Conservation (phyloP, 2,113 vertebrate genomes). For the Xiphorhynchus elegans region DNA sequence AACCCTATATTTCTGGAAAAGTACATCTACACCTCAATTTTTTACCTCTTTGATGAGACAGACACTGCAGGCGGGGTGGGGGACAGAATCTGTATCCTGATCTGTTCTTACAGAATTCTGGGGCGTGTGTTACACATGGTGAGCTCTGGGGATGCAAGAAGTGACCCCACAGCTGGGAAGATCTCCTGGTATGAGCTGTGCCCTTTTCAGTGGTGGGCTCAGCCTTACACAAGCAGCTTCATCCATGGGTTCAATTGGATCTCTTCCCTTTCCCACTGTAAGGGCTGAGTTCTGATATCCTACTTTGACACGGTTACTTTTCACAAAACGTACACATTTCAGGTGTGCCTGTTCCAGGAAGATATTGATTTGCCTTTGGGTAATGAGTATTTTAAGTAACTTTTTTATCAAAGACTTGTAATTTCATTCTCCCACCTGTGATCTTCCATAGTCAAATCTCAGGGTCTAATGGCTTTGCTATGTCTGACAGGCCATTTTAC, state of each 20-base stretch:
- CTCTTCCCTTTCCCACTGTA: not conserved
- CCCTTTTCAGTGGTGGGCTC: not conserved
- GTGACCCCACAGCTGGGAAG: not conserved
- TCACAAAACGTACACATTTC: not conserved
- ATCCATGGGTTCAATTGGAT: not conserved
- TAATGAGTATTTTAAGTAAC: not conserved
- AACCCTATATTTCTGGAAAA: conserved; percentile 21
- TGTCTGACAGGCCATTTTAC: not conserved
- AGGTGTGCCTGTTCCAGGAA: not conserved
- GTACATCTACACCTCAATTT: not conserved
- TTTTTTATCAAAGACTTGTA: not conserved
- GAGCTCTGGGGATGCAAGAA: not conserved
- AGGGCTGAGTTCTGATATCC: not conserved
- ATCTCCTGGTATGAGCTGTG: not conserved
- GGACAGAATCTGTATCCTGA: not conserved
- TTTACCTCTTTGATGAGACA: not conserved
- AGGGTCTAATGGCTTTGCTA: not conserved
- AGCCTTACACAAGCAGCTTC: not conserved
- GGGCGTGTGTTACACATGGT: rapidly evolving
- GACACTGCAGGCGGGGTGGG: not conserved
- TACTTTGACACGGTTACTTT: not conserved
- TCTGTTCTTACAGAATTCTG: not conserved
- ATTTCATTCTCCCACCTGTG: not conserved
- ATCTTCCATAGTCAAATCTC: not conserved
- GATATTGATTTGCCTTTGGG: not conserved